These are phyloP conservation scores for Cinclus mexicanus DNA, from an alignment of 2,113 vertebrate species.

Conservation along the genomic window DNA sequence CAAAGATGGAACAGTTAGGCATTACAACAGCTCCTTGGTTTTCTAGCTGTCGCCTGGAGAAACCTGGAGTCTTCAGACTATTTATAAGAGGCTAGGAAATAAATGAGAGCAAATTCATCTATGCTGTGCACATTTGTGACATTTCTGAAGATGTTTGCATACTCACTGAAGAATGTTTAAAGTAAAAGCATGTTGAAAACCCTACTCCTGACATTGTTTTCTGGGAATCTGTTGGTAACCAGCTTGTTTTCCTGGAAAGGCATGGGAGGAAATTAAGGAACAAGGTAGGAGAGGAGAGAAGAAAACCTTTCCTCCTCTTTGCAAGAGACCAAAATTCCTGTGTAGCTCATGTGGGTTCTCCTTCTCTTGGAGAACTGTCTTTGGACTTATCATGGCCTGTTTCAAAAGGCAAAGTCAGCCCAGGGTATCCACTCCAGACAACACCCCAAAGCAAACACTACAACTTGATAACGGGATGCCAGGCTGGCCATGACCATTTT, in stretches of 20 bases:
- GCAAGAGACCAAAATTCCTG: not conserved
- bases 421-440: not conserved
- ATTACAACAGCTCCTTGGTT: not conserved
- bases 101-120: not conserved
- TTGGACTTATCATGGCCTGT: not conserved
- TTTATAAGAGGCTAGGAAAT: not conserved
- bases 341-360: not conserved
- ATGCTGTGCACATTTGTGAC: not conserved
- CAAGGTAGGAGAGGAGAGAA: not conserved
- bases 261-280: not conserved
- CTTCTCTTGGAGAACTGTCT: not conserved
- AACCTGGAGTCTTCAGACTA: not conserved
- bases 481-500: not conserved
- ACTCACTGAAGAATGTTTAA: not conserved
- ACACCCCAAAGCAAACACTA: not conserved
- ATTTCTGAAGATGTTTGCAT: not conserved
- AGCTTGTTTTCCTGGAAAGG: not conserved
- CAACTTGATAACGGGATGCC: not conserved
- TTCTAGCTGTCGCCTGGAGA: not conserved
- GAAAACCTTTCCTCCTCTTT: not conserved
- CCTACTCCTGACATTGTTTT: not conserved
- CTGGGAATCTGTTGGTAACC: not conserved
- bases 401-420: not conserved
- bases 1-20: not conserved
- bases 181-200: not conserved